phyloP scores from a whole-genome alignment of 1,140 invertebrate genomes.

The Solen grandis region DNA sequence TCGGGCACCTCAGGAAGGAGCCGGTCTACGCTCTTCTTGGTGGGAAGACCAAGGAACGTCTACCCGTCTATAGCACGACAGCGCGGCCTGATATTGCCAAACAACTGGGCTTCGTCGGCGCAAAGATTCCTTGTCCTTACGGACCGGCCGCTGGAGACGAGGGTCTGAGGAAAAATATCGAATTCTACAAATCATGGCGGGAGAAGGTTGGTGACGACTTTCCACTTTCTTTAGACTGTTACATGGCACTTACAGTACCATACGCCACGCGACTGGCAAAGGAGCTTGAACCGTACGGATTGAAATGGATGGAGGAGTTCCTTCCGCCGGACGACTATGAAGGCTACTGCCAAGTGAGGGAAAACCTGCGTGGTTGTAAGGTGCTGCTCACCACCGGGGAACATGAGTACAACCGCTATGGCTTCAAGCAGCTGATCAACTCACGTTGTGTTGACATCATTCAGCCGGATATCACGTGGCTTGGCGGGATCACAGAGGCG shows the following conservation, averaged over 20 bases:
- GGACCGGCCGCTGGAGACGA: conserved; percentile 74
- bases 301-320: conserved; percentile 79
- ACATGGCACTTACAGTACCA: conserved; percentile 74
- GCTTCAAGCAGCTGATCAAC: conserved; percentile 72
- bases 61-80: conserved; percentile 76
- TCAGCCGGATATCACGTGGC: conserved; percentile 78
- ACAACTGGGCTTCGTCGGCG: conserved; percentile 74
- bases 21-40: conserved; percentile 75
- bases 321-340: conserved; percentile 75
- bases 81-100: conserved; percentile 73
- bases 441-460: conserved; percentile 76
- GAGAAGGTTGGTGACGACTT: conserved; percentile 75
- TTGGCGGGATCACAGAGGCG: conserved; percentile 77
- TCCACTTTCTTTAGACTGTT: conserved; percentile 75
- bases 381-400: conserved; percentile 76
- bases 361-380: conserved; percentile 66
- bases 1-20: conserved; percentile 73
- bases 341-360: conserved; percentile 72
- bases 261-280: conserved; percentile 73
- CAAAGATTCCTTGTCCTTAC: conserved; percentile 75
- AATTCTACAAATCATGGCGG: conserved; percentile 72
- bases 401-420: conserved; percentile 77
- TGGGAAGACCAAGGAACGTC: conserved; percentile 75
- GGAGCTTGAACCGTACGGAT: conserved; percentile 68
- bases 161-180: conserved; percentile 74